Evolutionary conservation across 2,888 invertebrate genomes (phyloP).

Genomic region (Epistrophe eligans): DNA sequence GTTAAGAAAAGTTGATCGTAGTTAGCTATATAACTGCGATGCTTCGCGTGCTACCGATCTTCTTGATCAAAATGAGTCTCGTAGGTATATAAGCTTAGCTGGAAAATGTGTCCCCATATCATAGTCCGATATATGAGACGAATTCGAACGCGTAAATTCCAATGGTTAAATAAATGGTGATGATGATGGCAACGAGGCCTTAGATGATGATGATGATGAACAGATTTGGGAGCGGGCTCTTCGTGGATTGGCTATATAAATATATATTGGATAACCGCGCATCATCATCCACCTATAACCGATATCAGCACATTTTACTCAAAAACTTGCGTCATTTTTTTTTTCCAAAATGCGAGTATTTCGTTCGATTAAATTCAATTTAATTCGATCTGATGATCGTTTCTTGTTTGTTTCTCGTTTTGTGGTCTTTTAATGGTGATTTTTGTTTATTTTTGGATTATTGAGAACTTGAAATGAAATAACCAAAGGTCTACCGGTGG

Average conservation of each 20-base stretch:
- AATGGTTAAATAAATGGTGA: slow-evolving; percentile 26
- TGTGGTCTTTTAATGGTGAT: slow-evolving; percentile 31
- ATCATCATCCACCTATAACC: slow-evolving; percentile 16
- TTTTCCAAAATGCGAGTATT: slow-evolving; percentile 68
- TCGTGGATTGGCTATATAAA: slow-evolving; percentile 56
- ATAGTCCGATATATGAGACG: slow-evolving; percentile 9
- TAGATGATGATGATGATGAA: slow-evolving; percentile 44
- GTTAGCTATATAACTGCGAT: background rate
- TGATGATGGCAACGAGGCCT: slow-evolving; percentile 39
- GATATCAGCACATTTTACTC: slow-evolving; percentile 56
- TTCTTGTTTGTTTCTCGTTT: slow-evolving; percentile 36
- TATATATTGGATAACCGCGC: background rate
- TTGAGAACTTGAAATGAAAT: slow-evolving; percentile 70
- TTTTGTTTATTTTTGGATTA: slow-evolving; percentile 41
- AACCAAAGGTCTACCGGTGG: slow-evolving; percentile 82
- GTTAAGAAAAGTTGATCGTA: slow-evolving; percentile 39
- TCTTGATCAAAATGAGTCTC: slow-evolving; percentile 42
- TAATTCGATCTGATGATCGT: background rate
- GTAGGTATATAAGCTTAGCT: background rate
- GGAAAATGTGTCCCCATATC: slow-evolving; percentile 35
- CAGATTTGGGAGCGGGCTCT: slow-evolving; percentile 59
- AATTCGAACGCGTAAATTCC: slow-evolving; percentile 69
- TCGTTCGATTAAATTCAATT: slow-evolving; percentile 35
- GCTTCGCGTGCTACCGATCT: slow-evolving; percentile 56
- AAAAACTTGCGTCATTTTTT: slow-evolving; percentile 75